Evolutionary conservation across 1,140 invertebrate species (phyloP).

Genomic region (Drosophila serrata): DNA sequence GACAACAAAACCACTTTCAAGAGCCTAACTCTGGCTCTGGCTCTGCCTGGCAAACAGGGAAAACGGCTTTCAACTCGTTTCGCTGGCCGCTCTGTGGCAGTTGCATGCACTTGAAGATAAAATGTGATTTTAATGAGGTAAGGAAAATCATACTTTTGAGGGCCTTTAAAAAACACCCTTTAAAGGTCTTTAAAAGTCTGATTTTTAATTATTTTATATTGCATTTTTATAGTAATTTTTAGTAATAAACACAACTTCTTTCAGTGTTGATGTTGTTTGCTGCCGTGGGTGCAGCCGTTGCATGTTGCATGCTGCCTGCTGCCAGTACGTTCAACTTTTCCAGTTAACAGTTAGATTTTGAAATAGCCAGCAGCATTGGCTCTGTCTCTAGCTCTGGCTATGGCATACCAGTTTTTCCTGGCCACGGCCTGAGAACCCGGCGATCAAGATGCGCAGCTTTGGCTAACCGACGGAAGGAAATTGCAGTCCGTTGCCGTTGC

Average conservation of each 20-base stretch:
- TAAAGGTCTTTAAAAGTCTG: too few relatives aligned
- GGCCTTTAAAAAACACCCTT: neutral
- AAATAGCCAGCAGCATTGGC: slow-evolving; percentile 75
- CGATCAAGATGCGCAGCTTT: slow-evolving; percentile 66
- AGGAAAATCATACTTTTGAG: neutral
- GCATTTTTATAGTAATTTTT: neutral
- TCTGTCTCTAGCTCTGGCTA: slow-evolving; percentile 6
- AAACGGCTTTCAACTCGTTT: slow-evolving; percentile 82
- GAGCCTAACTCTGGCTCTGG: slow-evolving; percentile 55
- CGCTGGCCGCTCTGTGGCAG: slow-evolving; percentile 49
- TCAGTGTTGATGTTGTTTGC: slow-evolving; percentile 25
- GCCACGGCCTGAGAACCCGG: slow-evolving; percentile 70
- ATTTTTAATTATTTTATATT: neutral
- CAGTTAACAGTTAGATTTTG: slow-evolving; percentile 84
- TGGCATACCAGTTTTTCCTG: slow-evolving; percentile 76
- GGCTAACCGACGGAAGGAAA: slow-evolving; percentile 70
- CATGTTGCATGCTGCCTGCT: slow-evolving; percentile 70
- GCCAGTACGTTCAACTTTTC: slow-evolving; percentile 82
- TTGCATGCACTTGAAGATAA: slow-evolving; percentile 26
- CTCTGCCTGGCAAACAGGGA: slow-evolving; percentile 66
- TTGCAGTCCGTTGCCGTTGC: slow-evolving; percentile 58
- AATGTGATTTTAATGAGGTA: neutral
- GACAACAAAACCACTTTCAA: slow-evolving; percentile 82
- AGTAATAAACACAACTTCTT: neutral
- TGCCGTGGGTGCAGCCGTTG: slow-evolving; percentile 81